These are phyloP conservation scores for Drosophila funebris DNA, from an alignment of 1,140 invertebrate species.

Conservation along the genomic window DNA sequence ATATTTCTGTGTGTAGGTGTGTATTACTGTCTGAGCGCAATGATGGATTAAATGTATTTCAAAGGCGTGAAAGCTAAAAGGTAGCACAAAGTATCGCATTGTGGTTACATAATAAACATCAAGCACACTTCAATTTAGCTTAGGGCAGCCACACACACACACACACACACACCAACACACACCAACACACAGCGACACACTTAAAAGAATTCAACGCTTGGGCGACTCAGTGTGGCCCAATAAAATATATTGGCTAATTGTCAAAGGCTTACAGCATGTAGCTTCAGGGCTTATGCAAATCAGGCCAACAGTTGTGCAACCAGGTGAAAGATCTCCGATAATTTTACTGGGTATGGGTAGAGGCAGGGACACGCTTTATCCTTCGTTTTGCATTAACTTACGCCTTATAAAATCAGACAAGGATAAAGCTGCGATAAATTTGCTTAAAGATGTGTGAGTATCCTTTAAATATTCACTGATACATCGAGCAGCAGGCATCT, in stretches of 20 bases:
- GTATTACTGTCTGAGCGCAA: slow-evolving; percentile 51
- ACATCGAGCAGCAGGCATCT: neutral
- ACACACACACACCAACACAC: neutral
- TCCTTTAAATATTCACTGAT: slow-evolving; percentile 15
- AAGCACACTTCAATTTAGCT: slow-evolving; percentile 70
- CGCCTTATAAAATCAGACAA: slow-evolving; percentile 50
- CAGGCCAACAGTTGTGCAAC: slow-evolving; percentile 52
- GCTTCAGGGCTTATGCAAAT: slow-evolving; percentile 65
- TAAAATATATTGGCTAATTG: slow-evolving; percentile 72
- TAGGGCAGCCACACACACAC: slow-evolving; percentile 37
- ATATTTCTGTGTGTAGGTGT: slow-evolving; percentile 2
- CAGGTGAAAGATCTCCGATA: slow-evolving; percentile 71
- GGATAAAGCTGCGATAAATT: slow-evolving; percentile 4
- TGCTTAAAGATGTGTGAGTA: neutral
- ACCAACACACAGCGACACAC: neutral
- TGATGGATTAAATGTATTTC: slow-evolving; percentile 82
- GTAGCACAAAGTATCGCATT: slow-evolving; percentile 74
- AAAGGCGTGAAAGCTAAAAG: slow-evolving; percentile 80
- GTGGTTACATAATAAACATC: slow-evolving; percentile 71
- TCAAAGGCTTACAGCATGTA: slow-evolving; percentile 50
- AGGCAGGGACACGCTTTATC: neutral
- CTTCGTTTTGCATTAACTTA: slow-evolving; percentile 60
- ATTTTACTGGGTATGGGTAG: slow-evolving; percentile 35
- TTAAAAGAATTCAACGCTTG: slow-evolving; percentile 31
- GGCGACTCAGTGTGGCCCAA: slow-evolving; percentile 18